Evolutionary conservation across 2,113 vertebrate species (phyloP).

Genomic region (Machaerirhynchus nigripectus): DNA sequence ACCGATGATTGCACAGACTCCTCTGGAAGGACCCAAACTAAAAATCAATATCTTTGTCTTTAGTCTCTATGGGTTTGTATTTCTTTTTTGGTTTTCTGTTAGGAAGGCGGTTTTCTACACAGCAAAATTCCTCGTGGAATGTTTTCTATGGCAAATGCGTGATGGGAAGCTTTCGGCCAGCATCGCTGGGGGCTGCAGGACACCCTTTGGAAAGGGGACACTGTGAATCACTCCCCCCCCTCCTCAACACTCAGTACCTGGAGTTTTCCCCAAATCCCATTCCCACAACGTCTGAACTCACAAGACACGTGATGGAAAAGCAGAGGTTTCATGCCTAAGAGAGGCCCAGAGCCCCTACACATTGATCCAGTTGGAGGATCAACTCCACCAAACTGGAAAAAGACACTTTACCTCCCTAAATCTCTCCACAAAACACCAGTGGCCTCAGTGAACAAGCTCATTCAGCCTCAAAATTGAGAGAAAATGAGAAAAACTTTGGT

Average conservation of each 20-base stretch:
- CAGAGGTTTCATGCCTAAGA: background rate
- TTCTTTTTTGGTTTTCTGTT: background rate
- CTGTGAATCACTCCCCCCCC: accelerated
- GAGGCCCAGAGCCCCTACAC: background rate
- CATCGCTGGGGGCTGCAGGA: accelerated
- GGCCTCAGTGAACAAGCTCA: background rate
- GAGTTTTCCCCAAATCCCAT: background rate
- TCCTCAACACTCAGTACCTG: background rate
- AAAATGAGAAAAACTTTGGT: background rate
- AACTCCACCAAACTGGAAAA: background rate
- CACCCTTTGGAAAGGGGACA: background rate
- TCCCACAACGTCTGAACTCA: accelerated
- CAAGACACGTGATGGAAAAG: background rate
- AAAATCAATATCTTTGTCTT: conserved; percentile 42
- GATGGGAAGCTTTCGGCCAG: background rate
- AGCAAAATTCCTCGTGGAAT: background rate
- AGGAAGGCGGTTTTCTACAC: background rate
- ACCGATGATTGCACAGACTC: background rate
- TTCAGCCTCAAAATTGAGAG: background rate
- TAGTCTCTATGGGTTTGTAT: background rate
- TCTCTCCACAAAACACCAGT: background rate
- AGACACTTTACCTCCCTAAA: background rate
- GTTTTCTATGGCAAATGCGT: accelerated
- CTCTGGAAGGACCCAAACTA: conserved; percentile 36
- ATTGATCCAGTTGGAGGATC: background rate